Percentiles rank a stretch among this genome's conserved stretches.
Evolutionary conservation across 2,113 vertebrate species (phyloP).

Genomic region (Lipophrys pholis): DNA sequence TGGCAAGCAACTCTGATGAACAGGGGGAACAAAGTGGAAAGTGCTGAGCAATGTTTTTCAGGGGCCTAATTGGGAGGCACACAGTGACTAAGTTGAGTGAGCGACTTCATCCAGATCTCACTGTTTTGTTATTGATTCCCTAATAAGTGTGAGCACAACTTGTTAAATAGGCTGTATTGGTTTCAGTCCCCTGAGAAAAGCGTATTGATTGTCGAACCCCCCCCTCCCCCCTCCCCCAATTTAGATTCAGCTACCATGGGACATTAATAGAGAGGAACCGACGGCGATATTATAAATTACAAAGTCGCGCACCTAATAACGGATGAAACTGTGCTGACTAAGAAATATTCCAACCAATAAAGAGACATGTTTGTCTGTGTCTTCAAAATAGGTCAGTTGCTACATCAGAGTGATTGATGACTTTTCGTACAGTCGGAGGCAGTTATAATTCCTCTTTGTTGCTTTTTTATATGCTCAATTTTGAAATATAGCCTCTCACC

Average conservation of each 20-base stretch:
- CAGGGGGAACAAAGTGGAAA: constrained; percentile 59
- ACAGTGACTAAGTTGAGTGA: constrained; percentile 40
- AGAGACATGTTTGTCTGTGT: constrained; percentile 45
- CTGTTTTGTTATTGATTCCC: constrained; percentile 38
- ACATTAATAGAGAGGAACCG: constrained; percentile 26
- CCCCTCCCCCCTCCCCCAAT: not conserved
- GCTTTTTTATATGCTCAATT: constrained; percentile 66
- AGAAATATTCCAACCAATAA: constrained; percentile 39
- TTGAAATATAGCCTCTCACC: constrained; percentile 74
- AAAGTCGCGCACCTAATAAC: constrained; percentile 3
- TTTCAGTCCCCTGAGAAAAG: constrained; percentile 2
- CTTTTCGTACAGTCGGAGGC: constrained; percentile 31
- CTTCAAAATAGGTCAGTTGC: constrained; percentile 64
- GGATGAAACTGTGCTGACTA: constrained; percentile 25
- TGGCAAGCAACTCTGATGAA: constrained; percentile 58
- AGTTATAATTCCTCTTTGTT: constrained; percentile 65
- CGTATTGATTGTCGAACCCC: not conserved
- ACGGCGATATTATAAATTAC: constrained; percentile 10
- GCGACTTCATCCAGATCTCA: constrained; percentile 31
- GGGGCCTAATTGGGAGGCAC: constrained; percentile 35
- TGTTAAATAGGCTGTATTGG: constrained; percentile 13
- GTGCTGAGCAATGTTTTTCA: constrained; percentile 58
- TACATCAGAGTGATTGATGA: constrained; percentile 61
- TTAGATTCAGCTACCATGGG: constrained; percentile 12
- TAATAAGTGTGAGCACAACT: constrained; percentile 25